Conservation (phyloP, 2,113 vertebrate species). For the Corydoras maculifer region DNA sequence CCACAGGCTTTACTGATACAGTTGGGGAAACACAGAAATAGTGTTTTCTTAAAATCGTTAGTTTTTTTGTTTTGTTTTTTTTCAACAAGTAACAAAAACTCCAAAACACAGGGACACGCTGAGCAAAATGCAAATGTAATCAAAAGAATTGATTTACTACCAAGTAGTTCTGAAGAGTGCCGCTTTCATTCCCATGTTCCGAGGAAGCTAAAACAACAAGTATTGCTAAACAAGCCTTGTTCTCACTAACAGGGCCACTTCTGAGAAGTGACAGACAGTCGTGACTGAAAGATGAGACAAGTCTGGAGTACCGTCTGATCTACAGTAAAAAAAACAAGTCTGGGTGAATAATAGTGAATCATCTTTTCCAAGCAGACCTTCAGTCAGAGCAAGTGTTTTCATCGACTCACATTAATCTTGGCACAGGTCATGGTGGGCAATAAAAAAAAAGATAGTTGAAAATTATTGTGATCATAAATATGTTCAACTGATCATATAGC, state of each 20-base stretch:
- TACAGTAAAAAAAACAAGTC: slow-evolving; percentile 2
- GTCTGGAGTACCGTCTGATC: slow-evolving; percentile 35
- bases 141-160: neutral
- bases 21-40: too few species aligned
- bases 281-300: slow-evolving; percentile 18
- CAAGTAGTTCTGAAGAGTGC: neutral
- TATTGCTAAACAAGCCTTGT: slow-evolving; percentile 2
- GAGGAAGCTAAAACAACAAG: neutral
- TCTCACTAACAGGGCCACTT: slow-evolving; percentile 29
- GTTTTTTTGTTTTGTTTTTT: too few species aligned
- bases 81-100: too few species aligned
- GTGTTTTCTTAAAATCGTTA: too few species aligned
- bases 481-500: too few species aligned
- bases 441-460: neutral
- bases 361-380: neutral
- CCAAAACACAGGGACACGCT: too few species aligned
- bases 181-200: neutral
- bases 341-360: slow-evolving; percentile 18
- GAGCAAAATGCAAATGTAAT: too few species aligned
- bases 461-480: too few species aligned
- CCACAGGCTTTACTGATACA: too few species aligned
- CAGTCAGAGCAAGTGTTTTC: neutral
- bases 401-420: neutral
- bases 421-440: neutral
- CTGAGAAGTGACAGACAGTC: slow-evolving; percentile 30